A percentile compares a stretch with the other conserved stretches of the same genome.
Conservation (phyloP, 2,113 vertebrate species). For the Seriola aureovittata region DNA sequence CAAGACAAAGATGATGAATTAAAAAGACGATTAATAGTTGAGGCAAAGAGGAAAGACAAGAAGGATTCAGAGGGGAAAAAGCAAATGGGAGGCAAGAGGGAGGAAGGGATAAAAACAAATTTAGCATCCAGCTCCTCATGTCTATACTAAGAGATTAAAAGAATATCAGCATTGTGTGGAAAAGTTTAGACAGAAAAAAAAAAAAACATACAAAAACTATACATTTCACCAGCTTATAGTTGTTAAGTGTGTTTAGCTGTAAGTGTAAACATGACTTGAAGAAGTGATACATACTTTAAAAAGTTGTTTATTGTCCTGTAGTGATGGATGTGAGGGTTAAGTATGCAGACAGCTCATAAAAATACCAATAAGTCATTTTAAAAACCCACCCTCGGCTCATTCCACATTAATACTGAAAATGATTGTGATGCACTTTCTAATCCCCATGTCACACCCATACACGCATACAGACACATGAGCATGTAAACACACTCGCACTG, state of each 20-base stretch:
- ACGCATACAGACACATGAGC: neutral
- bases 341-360: constrained; percentile 15
- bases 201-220: neutral
- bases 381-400: constrained; percentile 5
- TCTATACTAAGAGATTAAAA: constrained; percentile 11
- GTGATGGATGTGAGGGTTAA: constrained; percentile 14
- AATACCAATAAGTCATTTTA: constrained; percentile 26
- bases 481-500: neutral
- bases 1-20: constrained; percentile 23
- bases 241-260: neutral
- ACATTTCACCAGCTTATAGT: constrained; percentile 18
- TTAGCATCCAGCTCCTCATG: constrained; percentile 36
- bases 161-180: neutral
- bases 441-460: constrained; percentile 10
- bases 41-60: neutral
- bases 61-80: neutral
- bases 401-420: constrained; percentile 36
- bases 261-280: neutral
- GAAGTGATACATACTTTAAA: constrained; percentile 8
- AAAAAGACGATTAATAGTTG: constrained; percentile 28
- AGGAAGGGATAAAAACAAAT: constrained; percentile 29
- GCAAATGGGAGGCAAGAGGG: neutral
- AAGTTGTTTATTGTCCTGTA: constrained; percentile 22
- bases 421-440: constrained; percentile 42
- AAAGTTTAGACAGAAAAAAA: neutral